Conservation (phyloP, 2,888 invertebrate species). For the Platyscelio sp. region DNA sequence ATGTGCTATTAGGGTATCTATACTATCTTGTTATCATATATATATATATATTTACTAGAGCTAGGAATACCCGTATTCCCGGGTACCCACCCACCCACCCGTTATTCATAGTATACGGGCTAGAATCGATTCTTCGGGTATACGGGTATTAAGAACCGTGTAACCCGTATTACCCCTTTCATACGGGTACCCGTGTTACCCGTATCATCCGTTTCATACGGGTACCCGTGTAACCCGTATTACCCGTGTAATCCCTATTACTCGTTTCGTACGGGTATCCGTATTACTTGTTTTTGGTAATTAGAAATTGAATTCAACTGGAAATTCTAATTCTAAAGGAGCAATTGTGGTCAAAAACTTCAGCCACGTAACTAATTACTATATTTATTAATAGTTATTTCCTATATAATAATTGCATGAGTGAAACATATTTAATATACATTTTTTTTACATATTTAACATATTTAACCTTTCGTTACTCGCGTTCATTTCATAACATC, state of each 20-base stretch:
- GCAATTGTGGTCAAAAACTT: not conserved
- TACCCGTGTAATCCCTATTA: not conserved
- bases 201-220: not conserved
- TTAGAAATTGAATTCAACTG: not conserved
- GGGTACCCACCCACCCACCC: not conserved
- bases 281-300: not conserved
- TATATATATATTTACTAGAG: no score
- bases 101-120: no score
- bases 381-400: not conserved
- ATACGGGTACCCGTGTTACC: not conserved
- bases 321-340: not conserved
- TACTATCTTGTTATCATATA: no score
- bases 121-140: no score
- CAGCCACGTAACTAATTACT: not conserved
- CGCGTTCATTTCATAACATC: no score
- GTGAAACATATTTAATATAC: not conserved
- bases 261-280: not conserved
- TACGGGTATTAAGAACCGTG: not conserved
- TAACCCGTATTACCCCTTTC: not conserved
- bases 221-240: not conserved
- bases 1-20: no score
- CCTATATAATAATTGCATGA: not conserved
- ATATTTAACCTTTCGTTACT: no score
- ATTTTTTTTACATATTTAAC: no score
- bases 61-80: not conserved